Base-by-base conservation (phyloP, 1,140 invertebrate genomes). In the Philaenus spumarius region DNA sequence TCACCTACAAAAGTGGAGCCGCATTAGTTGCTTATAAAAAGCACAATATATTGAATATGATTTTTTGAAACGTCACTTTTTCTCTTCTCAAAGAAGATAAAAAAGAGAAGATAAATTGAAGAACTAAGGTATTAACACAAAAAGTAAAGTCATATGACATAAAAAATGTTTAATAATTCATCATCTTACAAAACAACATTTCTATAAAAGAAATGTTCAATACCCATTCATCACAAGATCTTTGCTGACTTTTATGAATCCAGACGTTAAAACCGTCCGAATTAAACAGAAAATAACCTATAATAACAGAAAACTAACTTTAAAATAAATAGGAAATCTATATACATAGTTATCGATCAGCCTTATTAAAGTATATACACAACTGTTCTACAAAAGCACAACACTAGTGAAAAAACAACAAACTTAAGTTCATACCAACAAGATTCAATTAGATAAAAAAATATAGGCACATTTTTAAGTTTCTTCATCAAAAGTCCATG, bases 311-410 rank as follows among this genome's bases (percentile, higher is more conserved):
- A 39, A 53, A 51, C 9, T 30, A 30, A 30, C 26, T 30, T 30
- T 30, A 30, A 53, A 53, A 53, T 53, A 53, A 53, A 53, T 53
- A 53, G 35, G 35, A 53, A 37, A 37, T 53, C 47, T 50, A 50
- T 53, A 17, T 53, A 37, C 50, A 53, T 34, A 53, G 26, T 53
- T 12, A 51, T 39, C 37, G n/a, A 53, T 53, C 50, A 53, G 50
- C 50, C 50, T 53, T 53, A 53, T 7, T 39, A 53, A 53, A 53
- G 2, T 20, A 39, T 19, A 53, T 17, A 53, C 50, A 39, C 26
- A 30, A 30, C 14, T 39, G 45, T 53, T 20, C 50, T 53, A n/a
- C 15, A 30, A 20, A 53, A 53, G 50, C 50, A 53, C 34, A 39
- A 53, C 50, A 53, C 15, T 30, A 53, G 37, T 39, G 50, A 37